These are phyloP conservation scores for Zeus faber DNA, from an alignment of 2,113 vertebrate genomes.

Conservation along the genomic window DNA sequence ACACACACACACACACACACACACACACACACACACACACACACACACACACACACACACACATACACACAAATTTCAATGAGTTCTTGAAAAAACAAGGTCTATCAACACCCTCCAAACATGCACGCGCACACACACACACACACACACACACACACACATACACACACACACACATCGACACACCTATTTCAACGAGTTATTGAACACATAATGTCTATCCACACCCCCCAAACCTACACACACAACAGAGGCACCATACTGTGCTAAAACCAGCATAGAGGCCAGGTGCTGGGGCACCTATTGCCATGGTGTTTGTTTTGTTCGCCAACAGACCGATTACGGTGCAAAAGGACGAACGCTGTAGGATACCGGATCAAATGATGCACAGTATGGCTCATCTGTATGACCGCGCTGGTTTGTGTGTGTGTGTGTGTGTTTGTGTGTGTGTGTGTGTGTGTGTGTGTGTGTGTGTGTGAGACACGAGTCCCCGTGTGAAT, in stretches of 20 bases:
- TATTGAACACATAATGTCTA: slow-evolving; percentile 14
- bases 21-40: slow-evolving; percentile 7
- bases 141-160: neutral
- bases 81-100: too few relatives aligned
- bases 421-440: too few relatives aligned
- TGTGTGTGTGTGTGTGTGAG: too few relatives aligned
- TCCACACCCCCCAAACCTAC: slow-evolving; percentile 12
- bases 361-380: neutral
- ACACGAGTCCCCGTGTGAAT: too few relatives aligned
- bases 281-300: slow-evolving; percentile 36
- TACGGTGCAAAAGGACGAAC: neutral
- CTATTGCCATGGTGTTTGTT: slow-evolving; percentile 37
- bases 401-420: neutral
- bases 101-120: neutral
- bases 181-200: slow-evolving; percentile 24
- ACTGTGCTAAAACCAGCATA: slow-evolving; percentile 42
- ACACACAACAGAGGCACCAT: slow-evolving; percentile 17
- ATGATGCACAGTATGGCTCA: neutral
- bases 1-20: slow-evolving; percentile 9
- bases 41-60: slow-evolving; percentile 2
- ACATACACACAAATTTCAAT: neutral
- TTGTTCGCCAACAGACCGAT: slow-evolving; percentile 29
- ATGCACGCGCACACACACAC: neutral
- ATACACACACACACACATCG: neutral
- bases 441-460: too few relatives aligned